Evolutionary conservation across 2,113 vertebrate species (phyloP), one percentile per base, ranked within the genome.

Genomic region (Sitta europaea): DNA sequence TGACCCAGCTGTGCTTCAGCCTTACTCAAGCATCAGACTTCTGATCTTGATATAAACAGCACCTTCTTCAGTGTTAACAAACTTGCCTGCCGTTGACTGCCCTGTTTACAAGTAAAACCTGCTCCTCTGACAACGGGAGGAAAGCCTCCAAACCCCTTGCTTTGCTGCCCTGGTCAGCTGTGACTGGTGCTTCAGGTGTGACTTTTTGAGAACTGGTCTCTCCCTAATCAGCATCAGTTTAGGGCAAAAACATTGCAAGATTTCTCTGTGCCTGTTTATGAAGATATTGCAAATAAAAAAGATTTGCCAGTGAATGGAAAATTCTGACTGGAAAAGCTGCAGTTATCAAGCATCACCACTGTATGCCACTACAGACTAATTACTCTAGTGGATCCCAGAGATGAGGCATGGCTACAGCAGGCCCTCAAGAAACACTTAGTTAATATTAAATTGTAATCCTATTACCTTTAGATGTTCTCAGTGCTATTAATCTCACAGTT

Each of bases 301-400:
- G 6, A 7, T 45, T 59, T 63, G 42, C 18, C 7, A 10, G 45
- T n/a, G 58, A 70, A 19, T 6, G 57, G 70, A 53, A 92, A 84
- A 55, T 25, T 38, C 27, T 10, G 4, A 12, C 8, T 50, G 72
- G 43, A 58, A 73, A 85, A 82, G 91, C 90, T 96, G 96, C 91
- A 96, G 90, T 93, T 97, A 68, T 65, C 54, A 3, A 23, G 54
- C 61, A 55, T 82, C 88, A 45, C 95, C 96, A 89, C 92, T 94
- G 61, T 87, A 95, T 94, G 94, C 90, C 95, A 96, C 96, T 95
- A 53, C 86, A 92, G 88, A 57, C 90, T 96, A 91, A 89, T 92
- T 84, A 59, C 96, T 94, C 58, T 16, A 42, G 59, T 38, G 51
- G 43, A 80, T 85, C 51, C 45, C 82, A 67, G 86, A 87, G 55